Evolutionary conservation across 2,888 invertebrate species (phyloP), one percentile per base, ranked within the genome.

Genomic region (Lordiphosa andalusiaca): DNA sequence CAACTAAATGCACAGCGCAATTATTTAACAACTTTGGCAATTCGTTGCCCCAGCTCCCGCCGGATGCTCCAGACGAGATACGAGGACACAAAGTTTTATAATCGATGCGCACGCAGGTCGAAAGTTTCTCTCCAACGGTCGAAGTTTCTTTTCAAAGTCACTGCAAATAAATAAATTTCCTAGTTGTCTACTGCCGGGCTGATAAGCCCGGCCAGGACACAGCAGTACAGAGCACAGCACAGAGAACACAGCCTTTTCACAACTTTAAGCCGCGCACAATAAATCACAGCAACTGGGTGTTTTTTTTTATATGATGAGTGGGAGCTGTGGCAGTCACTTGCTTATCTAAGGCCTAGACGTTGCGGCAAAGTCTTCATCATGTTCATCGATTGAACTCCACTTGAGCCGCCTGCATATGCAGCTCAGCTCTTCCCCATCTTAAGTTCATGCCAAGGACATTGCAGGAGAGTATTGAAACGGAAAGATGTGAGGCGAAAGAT

Each of bases 91-190:
- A 81, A 81, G 67, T 83, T 81, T 80, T 81, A 81, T 81, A 81
- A 81, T 81, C 80, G 80, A 81, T 81, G 83, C 67, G 75, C 74
- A 77, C 67, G 66, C 73, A 81, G 80, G 73, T 83, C 80, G 77
- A 80, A 80, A 77, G 75, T 80, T 80, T 77, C 50, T 44, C 55
- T 41, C 53, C 66, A 59, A 58, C 58, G 64, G 77, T 67, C 82
- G 48, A 83, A 83, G 64, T 81, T 80, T 80, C 73, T 81, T 77
- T 81, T 81, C 84, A 81, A 81, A 81, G 80, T 83, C 84, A 83
- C 69, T 71, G 83, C 70, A 83, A 81, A 81, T 83, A 81, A 83
- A 81, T 81, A 83, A 71, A 83, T 80, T 80, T 74, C 61, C 47
- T 56, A 44, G 30, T 44, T 56, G 60, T 37, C 25, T 60, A 33